These are phyloP conservation scores for Drosophila rhopaloa DNA, from an alignment of 1,140 invertebrate genomes.

Conservation along the genomic window DNA sequence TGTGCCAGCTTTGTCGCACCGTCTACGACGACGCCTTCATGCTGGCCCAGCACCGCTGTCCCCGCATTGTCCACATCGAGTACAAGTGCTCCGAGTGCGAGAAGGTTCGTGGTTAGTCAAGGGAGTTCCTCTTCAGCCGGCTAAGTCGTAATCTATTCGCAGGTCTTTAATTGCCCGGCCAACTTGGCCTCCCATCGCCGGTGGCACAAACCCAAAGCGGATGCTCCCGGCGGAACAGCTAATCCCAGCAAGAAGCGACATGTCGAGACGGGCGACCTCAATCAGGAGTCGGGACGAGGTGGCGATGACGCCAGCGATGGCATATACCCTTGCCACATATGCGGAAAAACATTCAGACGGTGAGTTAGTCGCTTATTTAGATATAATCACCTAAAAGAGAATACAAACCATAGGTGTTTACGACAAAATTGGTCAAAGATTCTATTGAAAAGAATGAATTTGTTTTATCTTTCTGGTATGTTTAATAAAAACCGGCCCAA, in stretches of 20 bases:
- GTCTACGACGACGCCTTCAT: slow-evolving; percentile 98
- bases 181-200: slow-evolving; percentile 98
- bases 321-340: slow-evolving; percentile 90
- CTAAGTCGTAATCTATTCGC: slow-evolving; percentile 9
- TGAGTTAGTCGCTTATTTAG: too few species aligned
- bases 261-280: slow-evolving; percentile 53
- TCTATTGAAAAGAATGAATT: too few species aligned
- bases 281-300: slow-evolving; percentile 47
- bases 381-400: too few species aligned
- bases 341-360: slow-evolving; percentile 92
- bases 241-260: slow-evolving; percentile 56
- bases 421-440: too few species aligned
- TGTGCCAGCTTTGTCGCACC: slow-evolving; percentile 96
- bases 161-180: slow-evolving; percentile 98
- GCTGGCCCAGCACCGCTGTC: slow-evolving; percentile 98
- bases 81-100: slow-evolving; percentile 99
- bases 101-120: slow-evolving; percentile 86
- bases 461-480: too few species aligned
- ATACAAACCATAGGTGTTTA: too few species aligned
- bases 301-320: slow-evolving; percentile 71
- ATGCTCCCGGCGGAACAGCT: slow-evolving; percentile 15
- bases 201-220: slow-evolving; percentile 95
- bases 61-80: slow-evolving; percentile 98
- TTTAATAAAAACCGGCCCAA: too few species aligned
- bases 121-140: slow-evolving; percentile 40